Evolutionary conservation across 2,888 invertebrate genomes (phyloP).

Genomic region (Heliconius aoede): DNA sequence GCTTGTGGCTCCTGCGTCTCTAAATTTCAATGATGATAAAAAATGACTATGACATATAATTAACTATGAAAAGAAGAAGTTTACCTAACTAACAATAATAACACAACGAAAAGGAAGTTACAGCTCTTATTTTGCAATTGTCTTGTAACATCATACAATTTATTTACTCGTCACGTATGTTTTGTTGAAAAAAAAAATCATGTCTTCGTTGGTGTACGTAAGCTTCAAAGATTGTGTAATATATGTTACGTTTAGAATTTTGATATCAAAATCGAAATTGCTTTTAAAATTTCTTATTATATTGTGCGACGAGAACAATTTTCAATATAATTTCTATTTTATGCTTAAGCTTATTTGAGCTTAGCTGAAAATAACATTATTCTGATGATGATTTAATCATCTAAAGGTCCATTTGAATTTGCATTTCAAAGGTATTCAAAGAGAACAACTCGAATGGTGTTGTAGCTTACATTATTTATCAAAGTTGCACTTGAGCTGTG

Average conservation of each 20-base stretch:
- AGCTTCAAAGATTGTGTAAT: not conserved
- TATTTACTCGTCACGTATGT: conserved; percentile 40
- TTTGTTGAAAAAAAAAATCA: not conserved
- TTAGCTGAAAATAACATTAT: too few species aligned
- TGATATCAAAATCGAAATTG: not conserved
- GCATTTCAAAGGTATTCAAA: too few species aligned
- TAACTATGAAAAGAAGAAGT: not conserved
- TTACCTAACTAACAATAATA: not conserved
- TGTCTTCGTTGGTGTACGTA: conserved; percentile 15
- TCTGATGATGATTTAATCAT: too few species aligned
- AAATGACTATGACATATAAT: not conserved
- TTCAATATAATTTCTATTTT: too few species aligned
- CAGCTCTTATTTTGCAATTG: conserved; percentile 22
- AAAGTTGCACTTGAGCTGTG: too few species aligned
- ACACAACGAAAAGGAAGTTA: not conserved
- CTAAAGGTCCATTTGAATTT: too few species aligned
- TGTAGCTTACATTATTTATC: too few species aligned
- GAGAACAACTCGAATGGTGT: too few species aligned
- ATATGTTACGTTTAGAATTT: conserved; percentile 16
- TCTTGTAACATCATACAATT: conserved; percentile 40
- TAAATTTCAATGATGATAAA: too few species aligned
- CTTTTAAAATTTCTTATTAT: not conserved
- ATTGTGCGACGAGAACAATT: too few species aligned
- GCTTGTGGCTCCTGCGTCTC: too few species aligned
- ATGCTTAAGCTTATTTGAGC: too few species aligned